A percentile compares a stretch with the other conserved stretches of the same genome.
Evolutionary conservation across 23 tunicate species (phyloP).

Genomic region (Halocynthia aurantium): DNA sequence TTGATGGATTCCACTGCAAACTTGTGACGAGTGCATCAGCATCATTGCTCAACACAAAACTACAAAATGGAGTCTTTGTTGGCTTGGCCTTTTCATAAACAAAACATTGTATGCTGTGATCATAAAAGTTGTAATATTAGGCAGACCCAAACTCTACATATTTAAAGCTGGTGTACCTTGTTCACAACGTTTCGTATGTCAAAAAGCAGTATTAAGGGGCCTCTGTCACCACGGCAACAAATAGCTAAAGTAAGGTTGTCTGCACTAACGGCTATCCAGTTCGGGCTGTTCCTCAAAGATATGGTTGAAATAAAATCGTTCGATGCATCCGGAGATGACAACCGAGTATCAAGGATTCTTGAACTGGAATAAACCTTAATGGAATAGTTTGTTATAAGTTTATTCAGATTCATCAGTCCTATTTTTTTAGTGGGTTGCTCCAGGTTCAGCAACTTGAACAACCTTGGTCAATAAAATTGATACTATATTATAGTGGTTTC

Average conservation of each 20-base stretch:
- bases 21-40: conserved; percentile 26
- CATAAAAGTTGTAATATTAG: neutral
- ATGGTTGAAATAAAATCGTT: neutral
- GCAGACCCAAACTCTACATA: too few species aligned
- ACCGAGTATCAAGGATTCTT: neutral
- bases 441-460: too few species aligned
- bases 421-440: too few species aligned
- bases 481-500: too few species aligned
- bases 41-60: conserved; percentile 32
- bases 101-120: neutral
- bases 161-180: conserved; percentile 24
- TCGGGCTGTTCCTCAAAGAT: conserved; percentile 34
- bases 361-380: neutral
- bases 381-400: too few species aligned
- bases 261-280: conserved; percentile 77
- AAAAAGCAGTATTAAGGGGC: conserved; percentile 55
- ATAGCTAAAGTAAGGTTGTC: conserved; percentile 81
- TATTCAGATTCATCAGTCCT: too few species aligned
- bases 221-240: conserved; percentile 48
- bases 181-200: conserved; percentile 76
- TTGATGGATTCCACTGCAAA: conserved; percentile 86
- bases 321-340: neutral
- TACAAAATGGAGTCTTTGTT: conserved; percentile 71
- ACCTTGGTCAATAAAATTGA: too few species aligned
- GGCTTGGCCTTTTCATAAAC: conserved; percentile 53